Conservation (phyloP, 2,888 invertebrate genomes). For the Nomada ruficornis region DNA sequence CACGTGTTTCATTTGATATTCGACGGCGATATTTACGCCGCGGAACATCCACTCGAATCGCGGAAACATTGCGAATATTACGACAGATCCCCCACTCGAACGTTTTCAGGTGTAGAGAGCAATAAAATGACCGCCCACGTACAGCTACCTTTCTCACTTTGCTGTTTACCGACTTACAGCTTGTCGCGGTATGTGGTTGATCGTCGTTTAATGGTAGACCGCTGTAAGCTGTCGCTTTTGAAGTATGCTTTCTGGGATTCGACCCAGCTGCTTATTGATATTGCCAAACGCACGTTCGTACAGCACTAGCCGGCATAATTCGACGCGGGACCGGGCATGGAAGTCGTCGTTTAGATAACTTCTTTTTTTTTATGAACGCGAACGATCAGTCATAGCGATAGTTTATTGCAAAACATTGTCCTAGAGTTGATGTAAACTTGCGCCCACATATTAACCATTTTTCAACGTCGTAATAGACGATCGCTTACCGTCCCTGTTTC, state of each 20-base stretch:
- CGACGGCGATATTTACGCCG: slow-evolving; percentile 27
- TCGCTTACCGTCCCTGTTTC: background rate
- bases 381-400: slow-evolving; percentile 36
- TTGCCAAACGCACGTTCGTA: background rate
- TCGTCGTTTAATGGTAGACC: slow-evolving; percentile 40
- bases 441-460: slow-evolving; percentile 30
- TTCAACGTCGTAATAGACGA: background rate
- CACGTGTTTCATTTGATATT: slow-evolving; percentile 13
- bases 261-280: slow-evolving; percentile 8
- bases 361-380: slow-evolving; percentile 26
- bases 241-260: background rate
- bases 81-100: background rate
- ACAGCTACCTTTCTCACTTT: slow-evolving; percentile 1
- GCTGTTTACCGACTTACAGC: slow-evolving; percentile 6
- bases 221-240: slow-evolving; percentile 34
- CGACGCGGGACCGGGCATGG: slow-evolving; percentile 24
- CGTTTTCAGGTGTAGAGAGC: slow-evolving; percentile 34
- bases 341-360: slow-evolving; percentile 10
- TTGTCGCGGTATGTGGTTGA: background rate
- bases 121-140: slow-evolving; percentile 31
- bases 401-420: slow-evolving; percentile 37
- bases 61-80: slow-evolving; percentile 13
- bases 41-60: slow-evolving; percentile 15
- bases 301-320: background rate
- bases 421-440: slow-evolving; percentile 44